Base-by-base conservation (phyloP, 1,140 invertebrate genomes). In the Spodoptera litura region DNA sequence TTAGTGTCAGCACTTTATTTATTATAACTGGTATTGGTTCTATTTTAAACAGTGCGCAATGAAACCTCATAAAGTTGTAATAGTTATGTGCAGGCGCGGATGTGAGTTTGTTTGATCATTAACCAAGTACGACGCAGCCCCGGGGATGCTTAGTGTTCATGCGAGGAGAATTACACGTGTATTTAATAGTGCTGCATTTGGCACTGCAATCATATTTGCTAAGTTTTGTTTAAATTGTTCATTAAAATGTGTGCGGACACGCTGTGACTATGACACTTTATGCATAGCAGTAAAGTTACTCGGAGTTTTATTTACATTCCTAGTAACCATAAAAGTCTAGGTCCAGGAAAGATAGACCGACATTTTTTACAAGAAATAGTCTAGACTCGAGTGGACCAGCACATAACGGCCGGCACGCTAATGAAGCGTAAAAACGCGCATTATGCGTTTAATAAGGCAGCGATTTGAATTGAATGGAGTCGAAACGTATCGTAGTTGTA, bases 21-120 rank as follows among this genome's bases (percentile, higher is more conserved):
- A 70, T 70, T 70, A 53, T 53, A 70, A 52, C 13, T 53, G 51
- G 79, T 80, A 71, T 64, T 49, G 61, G 62, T 78, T 81, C 78
- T 75, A 81, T 78, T 81, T 81, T 70, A 78, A 78, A 74, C 66
- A 77, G 62, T 15, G 62, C 52, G 66, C 52, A 70, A 70, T 70
- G 66, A 52, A 70, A 70, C 27, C 66, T 70, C 66, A 70, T 70
- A 70, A 70, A 68, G 49, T 64, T 53, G 64, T 52, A 38, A 72
- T 72, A 56, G 31, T 56, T 20, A 49, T 56, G 70, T 11, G 52
- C 70, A 72, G 66, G 66, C 66, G 66, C 49, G 44, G 66, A 51
- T 70, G 44, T 70, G 6, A 27, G 49, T 13, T 13, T 52, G 49
- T 70, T 70, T 70, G 66, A 70, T 70, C 49, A 52, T 70, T 70